A percentile compares a stretch with the other conserved stretches of the same genome.
Conservation (phyloP, 2,888 invertebrate genomes). For the Tridacna gigas region DNA sequence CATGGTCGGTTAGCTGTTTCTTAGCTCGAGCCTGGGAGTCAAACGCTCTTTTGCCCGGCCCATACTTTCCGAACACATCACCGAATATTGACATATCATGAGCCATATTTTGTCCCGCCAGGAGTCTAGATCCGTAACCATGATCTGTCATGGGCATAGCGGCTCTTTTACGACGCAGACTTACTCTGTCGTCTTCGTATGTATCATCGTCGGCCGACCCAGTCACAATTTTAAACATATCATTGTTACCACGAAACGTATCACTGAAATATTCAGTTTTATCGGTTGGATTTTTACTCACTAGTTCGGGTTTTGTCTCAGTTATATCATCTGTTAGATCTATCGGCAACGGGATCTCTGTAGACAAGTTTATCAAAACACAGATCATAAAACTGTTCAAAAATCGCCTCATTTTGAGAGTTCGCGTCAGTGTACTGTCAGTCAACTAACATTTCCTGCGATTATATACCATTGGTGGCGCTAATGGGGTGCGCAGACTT, state of each 20-base stretch:
- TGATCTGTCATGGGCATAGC: conserved; percentile 9
- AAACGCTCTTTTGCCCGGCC: conserved; percentile 3
- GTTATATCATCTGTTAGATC: background rate
- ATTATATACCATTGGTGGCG: background rate
- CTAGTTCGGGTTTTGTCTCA: background rate
- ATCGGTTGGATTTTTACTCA: background rate
- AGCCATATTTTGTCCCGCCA: conserved; percentile 22
- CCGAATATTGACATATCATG: conserved; percentile 6
- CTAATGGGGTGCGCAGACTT: background rate
- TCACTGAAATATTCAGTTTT: background rate
- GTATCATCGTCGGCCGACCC: too few relatives aligned
- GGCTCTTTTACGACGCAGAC: background rate
- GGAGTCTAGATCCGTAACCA: conserved; percentile 28
- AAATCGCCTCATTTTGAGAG: background rate
- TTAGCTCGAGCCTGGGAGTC: background rate
- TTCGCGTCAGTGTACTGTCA: too few relatives aligned
- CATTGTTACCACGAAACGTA: background rate
- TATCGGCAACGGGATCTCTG: background rate
- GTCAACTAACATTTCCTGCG: too few relatives aligned
- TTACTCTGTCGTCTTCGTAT: background rate
- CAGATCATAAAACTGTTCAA: background rate
- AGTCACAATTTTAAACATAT: too few relatives aligned
- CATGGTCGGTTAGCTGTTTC: conserved; percentile 7
- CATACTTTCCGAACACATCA: conserved; percentile 23
- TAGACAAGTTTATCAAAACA: background rate